Percentiles rank a stretch among this genome's conserved stretches.
Evolutionary conservation across 2,888 invertebrate species (phyloP).

Genomic region (Congeria kusceri): DNA sequence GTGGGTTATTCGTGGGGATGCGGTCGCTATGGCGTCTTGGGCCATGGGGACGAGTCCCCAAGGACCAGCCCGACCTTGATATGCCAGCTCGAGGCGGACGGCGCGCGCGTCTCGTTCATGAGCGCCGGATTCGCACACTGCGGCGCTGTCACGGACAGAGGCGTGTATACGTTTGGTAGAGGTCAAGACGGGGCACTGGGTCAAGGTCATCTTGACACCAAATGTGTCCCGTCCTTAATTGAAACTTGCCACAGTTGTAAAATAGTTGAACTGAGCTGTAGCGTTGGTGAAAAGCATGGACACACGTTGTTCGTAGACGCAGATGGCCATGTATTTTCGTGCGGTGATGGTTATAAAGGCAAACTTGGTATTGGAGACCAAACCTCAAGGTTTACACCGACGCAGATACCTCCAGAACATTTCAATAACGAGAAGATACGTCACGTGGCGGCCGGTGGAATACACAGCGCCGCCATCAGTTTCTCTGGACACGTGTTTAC

Average conservation of each 20-base stretch:
- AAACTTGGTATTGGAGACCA: conserved; percentile 74
- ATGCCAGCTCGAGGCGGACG: conserved; percentile 28
- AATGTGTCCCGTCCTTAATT: conserved; percentile 38
- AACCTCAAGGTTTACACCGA: conserved; percentile 50
- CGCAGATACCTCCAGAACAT: conserved; percentile 46
- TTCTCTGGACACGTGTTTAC: conserved; percentile 69
- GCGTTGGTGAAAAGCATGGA: conserved; percentile 76
- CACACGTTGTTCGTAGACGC: conserved; percentile 69
- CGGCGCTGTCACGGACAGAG: conserved; percentile 65
- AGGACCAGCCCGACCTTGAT: conserved; percentile 52
- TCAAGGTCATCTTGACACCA: conserved; percentile 32
- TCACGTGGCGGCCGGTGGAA: conserved; percentile 72
- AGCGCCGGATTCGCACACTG: conserved; percentile 73
- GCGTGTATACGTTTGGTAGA: conserved; percentile 72
- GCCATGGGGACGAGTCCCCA: conserved; percentile 65
- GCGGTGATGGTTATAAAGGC: conserved; percentile 77
- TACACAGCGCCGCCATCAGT: conserved; percentile 74
- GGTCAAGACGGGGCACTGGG: conserved; percentile 71
- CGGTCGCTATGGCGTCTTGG: conserved; percentile 73
- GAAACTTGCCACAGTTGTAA: conserved; percentile 16
- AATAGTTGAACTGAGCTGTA: conserved; percentile 72
- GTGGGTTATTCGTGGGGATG: conserved; percentile 72
- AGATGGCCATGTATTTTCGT: conserved; percentile 65
- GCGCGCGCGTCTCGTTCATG: conserved; percentile 45
- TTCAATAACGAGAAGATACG: conserved; percentile 65